A percentile compares a stretch with the other conserved stretches of the same genome.
Evolutionary conservation across 2,113 vertebrate genomes (phyloP).

Genomic region (Rhynchomys soricoides): DNA sequence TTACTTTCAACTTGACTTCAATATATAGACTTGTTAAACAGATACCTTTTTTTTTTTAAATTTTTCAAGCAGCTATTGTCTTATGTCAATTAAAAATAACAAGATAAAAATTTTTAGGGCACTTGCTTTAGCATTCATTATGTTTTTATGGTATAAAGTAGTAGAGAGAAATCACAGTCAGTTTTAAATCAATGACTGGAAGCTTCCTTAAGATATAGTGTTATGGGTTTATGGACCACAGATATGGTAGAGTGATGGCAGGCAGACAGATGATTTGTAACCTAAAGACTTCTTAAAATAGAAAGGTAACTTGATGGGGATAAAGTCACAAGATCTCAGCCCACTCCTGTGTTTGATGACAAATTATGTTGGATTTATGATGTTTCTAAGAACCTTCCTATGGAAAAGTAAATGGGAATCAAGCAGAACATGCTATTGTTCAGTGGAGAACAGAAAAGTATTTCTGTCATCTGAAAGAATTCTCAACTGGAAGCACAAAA

Average conservation of each 20-base stretch:
- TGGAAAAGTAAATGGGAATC: fast-evolving
- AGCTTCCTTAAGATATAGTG: background rate
- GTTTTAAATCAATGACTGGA: background rate
- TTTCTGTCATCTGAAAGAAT: background rate
- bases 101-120: background rate
- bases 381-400: background rate
- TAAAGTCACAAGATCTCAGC: background rate
- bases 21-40: background rate
- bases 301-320: fast-evolving
- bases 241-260: background rate
- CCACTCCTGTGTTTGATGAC: background rate
- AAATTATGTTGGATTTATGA: fast-evolving
- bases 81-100: background rate
- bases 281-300: background rate
- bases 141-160: background rate
- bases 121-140: background rate
- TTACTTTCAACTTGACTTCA: background rate
- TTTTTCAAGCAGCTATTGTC: background rate
- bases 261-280: background rate
- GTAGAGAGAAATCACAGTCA: background rate
- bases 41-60: background rate
- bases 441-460: background rate
- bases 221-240: background rate
- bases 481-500: background rate
- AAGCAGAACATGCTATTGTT: background rate